Base-by-base conservation (phyloP, 1,140 invertebrate species). In the Zaprionus vittiger region DNA sequence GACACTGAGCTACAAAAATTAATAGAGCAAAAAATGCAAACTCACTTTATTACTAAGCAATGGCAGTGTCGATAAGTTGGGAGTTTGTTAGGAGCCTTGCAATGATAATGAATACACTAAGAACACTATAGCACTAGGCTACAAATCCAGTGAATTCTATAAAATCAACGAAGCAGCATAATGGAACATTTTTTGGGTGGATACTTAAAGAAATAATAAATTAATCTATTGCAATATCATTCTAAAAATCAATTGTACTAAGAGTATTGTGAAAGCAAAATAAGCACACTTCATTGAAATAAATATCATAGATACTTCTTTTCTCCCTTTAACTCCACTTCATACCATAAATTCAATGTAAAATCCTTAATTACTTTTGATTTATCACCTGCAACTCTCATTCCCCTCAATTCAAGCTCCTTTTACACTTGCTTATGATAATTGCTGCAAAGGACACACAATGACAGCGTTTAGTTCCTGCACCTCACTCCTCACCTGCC, bases 11-110 rank as follows among this genome's bases (percentile, higher is more conserved):
- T 80, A 80, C 80, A 81, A 87, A 89, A 89, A 83, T 89, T 89
- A 89, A 89, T 83, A 87, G 77, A 83, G 84, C 84, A 83, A 80
- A 89, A 87, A 89, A 74, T 81, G 81, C 81, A 73, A 84, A 79
- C 84, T 84, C 71, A 83, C 77, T 75, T 73, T 79, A 79, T 72
- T 67, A 60, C 79, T 31, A 38, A 24, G 47, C 44, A 67, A 66
- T 79, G 31, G 14, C 9, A 22, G 34, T n/a, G 31, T 31, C 1
- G 17, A 26, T n/a, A 31, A n/a, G n/a, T 6, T 12, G 22, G 37
- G 5, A 22, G 31, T 26, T 26, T 26, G 24, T 5, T 26, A 26
- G 24, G 24, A 26, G 24, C n/a, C 14, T 3, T 12, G 37, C 37
- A 24, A 14, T 26, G 4, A 22, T 17, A 56, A 56, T 47, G 49